These are phyloP conservation scores for Trichoplax adhaerens DNA, from an alignment of 37 sponge, comb jelly and placozoan genomes.

Conservation along the genomic window DNA sequence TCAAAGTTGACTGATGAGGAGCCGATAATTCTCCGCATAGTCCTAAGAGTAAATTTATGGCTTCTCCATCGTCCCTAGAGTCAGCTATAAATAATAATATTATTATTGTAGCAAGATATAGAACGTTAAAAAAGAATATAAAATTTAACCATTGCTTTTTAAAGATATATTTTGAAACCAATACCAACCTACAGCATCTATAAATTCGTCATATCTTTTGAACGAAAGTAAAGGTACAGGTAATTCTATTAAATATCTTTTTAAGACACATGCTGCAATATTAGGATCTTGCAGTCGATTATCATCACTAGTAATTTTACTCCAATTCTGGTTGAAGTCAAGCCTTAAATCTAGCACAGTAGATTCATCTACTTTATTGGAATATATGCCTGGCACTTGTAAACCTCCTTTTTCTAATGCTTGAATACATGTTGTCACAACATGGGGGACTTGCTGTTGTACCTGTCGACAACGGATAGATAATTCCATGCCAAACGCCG, in stretches of 20 bases:
- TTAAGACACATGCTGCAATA: conserved; percentile 39
- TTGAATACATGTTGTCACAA: conserved; percentile 50
- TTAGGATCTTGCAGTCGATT: conserved; percentile 19
- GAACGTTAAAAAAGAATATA: background rate
- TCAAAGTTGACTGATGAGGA: conserved; percentile 31
- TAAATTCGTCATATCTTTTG: conserved; percentile 33
- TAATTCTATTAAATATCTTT: conserved; percentile 64
- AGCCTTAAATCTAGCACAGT: too few species aligned
- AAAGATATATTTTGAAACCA: too few species aligned
- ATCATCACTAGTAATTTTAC: background rate
- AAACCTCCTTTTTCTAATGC: conserved; percentile 49
- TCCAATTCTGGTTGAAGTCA: too few species aligned
- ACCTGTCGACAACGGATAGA: conserved; percentile 21
- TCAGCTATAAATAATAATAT: conserved; percentile 1
- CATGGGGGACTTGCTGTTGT: conserved; percentile 23
- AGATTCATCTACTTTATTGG: too few species aligned
- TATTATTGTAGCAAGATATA: background rate
- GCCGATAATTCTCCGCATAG: conserved; percentile 10
- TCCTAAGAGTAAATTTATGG: too few species aligned
- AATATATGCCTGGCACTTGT: background rate
- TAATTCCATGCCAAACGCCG: conserved; percentile 38
- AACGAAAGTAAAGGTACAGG: conserved; percentile 62
- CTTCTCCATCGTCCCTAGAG: too few species aligned
- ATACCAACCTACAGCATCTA: conserved; percentile 32
- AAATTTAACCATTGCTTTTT: background rate